Percentiles rank a stretch among this genome's conserved stretches.
phyloP scores from a whole-genome alignment of 2,113 vertebrate species.

The Peromyscus leucopus region DNA sequence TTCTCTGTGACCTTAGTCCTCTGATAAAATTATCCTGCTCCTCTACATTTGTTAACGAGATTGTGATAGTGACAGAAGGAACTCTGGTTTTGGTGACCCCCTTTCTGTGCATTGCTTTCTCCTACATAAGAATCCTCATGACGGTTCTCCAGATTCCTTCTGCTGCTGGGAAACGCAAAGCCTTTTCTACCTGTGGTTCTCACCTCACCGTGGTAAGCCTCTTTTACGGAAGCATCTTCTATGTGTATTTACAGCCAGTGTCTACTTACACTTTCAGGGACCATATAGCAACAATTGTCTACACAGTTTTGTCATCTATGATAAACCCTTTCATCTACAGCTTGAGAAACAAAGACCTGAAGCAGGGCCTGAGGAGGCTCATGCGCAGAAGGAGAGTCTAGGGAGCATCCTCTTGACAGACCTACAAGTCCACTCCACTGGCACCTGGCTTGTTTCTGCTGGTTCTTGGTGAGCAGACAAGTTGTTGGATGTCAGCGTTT shows the following conservation, averaged over 20 bases:
- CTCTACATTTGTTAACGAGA: conserved; percentile 65
- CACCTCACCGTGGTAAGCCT: conserved; percentile 67
- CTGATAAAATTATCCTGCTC: conserved; percentile 80
- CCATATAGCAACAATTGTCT: conserved; percentile 63
- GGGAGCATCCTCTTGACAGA: not conserved
- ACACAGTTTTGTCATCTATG: conserved; percentile 47
- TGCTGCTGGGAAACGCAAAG: conserved; percentile 71
- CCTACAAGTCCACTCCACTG: not conserved
- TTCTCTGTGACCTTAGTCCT: conserved; percentile 75
- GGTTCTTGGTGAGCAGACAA: not conserved
- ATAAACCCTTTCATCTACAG: conserved; percentile 52
- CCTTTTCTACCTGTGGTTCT: conserved; percentile 78
- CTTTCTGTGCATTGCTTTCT: conserved; percentile 72
- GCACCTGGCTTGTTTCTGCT: not conserved
- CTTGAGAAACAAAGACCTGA: conserved; percentile 48
- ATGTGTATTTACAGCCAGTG: conserved; percentile 76
- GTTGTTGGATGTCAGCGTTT: not conserved
- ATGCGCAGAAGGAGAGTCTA: not conserved
- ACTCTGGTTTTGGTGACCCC: conserved; percentile 69
- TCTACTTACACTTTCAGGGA: conserved; percentile 68
- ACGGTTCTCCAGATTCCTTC: conserved; percentile 75
- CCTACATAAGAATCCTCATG: conserved; percentile 69
- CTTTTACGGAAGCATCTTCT: conserved; percentile 80
- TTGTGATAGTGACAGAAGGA: conserved; percentile 65
- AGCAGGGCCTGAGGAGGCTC: conserved; percentile 22